Evolutionary conservation across 1,140 invertebrate species (phyloP).

Genomic region (Daktulosphaira vitifoliae): DNA sequence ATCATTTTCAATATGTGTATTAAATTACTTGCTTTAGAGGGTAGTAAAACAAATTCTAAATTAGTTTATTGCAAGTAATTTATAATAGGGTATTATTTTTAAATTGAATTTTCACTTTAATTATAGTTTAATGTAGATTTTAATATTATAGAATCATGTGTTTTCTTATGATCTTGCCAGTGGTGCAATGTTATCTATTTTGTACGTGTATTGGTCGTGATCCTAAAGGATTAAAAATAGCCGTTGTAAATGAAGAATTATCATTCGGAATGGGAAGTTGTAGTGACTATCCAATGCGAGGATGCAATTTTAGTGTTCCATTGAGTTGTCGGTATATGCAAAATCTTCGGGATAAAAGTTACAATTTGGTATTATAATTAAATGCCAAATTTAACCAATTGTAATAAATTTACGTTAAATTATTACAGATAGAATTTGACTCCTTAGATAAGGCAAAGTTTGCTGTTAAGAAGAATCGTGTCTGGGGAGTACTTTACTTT

Average conservation of each 20-base stretch:
- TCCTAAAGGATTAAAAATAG: slow-evolving; percentile 49
- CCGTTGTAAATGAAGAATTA: slow-evolving; percentile 49
- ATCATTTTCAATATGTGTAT: too few relatives aligned
- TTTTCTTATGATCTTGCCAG: slow-evolving; percentile 54
- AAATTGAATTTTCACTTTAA: slow-evolving; percentile 7
- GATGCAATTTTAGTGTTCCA: slow-evolving; percentile 52
- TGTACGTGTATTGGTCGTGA: slow-evolving; percentile 52
- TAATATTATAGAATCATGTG: slow-evolving; percentile 45
- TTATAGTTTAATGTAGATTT: not conserved
- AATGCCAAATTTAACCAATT: not conserved
- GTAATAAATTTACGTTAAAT: not conserved
- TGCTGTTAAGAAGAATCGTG: slow-evolving; percentile 52
- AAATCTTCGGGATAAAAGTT: slow-evolving; percentile 50
- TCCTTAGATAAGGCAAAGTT: slow-evolving; percentile 50
- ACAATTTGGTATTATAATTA: slow-evolving; percentile 35
- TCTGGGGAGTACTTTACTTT: slow-evolving; percentile 64
- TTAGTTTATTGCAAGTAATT: too few relatives aligned
- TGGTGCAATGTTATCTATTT: slow-evolving; percentile 55
- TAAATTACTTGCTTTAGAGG: not conserved
- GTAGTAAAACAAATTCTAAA: not conserved
- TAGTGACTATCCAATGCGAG: slow-evolving; percentile 44
- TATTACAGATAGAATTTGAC: slow-evolving; percentile 48
- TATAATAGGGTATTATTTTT: not conserved
- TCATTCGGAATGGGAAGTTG: slow-evolving; percentile 37
- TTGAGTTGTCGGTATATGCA: slow-evolving; percentile 70